A percentile compares a stretch with the other conserved stretches of the same genome.
Evolutionary conservation across 2,797 vertebrate species (phyloP).

Genomic region (Enteromius radiatus): DNA sequence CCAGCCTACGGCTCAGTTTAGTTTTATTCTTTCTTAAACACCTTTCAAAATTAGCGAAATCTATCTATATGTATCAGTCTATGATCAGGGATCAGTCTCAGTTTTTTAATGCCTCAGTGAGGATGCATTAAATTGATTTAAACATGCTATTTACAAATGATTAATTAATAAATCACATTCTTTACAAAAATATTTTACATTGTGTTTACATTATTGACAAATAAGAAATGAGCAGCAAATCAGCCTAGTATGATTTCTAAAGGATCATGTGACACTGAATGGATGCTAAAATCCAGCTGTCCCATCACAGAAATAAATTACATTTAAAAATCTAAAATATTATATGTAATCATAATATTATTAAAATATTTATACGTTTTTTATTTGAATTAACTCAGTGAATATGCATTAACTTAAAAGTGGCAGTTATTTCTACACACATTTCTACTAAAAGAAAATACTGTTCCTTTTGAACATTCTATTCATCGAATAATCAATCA

Average conservation of each 20-base stretch:
- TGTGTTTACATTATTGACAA: not conserved
- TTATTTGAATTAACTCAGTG: not conserved
- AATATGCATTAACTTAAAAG: not conserved
- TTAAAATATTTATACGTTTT: not conserved
- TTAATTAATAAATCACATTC: not conserved
- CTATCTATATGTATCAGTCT: no score
- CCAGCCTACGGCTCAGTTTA: not conserved
- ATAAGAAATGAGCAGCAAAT: not conserved
- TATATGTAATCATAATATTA: not conserved
- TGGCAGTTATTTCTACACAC: not conserved
- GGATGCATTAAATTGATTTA: not conserved
- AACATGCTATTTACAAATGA: not conserved
- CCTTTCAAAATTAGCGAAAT: not conserved
- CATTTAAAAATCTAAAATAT: not conserved
- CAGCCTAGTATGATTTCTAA: not conserved
- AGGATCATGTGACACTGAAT: not conserved
- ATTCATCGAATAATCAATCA: not conserved
- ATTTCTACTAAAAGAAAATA: not conserved
- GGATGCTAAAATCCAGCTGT: not conserved
- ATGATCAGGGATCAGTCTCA: not conserved
- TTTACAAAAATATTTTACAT: not conserved
- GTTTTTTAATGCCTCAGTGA: not conserved
- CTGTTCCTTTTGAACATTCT: not conserved
- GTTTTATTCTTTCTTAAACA: not conserved
- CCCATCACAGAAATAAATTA: not conserved